These are phyloP conservation scores for Podabrus alpinus DNA, from an alignment of 2,888 invertebrate genomes.

Conservation along the genomic window DNA sequence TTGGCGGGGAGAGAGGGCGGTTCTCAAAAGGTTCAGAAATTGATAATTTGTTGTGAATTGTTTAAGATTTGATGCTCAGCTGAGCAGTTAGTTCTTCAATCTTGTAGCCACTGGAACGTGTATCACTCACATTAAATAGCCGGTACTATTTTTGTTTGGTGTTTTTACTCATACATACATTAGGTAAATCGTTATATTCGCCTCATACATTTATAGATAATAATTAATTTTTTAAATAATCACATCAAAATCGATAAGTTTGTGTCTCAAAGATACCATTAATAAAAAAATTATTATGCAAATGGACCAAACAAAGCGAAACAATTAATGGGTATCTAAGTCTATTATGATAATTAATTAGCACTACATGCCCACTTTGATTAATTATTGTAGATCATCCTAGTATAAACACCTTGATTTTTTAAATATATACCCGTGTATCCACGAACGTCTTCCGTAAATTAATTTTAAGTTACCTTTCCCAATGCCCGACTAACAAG, in stretches of 20 bases:
- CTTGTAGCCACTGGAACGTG: not conserved
- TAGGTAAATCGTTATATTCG: not conserved
- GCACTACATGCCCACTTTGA: conserved; percentile 27
- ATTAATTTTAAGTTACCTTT: conserved; percentile 36
- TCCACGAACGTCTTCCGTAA: conserved; percentile 28
- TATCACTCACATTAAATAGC: not conserved
- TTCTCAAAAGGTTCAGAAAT: conserved; percentile 48
- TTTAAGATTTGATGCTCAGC: conserved; percentile 55
- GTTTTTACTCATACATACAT: not conserved
- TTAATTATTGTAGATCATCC: conserved; percentile 37
- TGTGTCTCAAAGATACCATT: not conserved
- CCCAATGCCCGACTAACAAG: conserved; percentile 35
- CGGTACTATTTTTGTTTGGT: not conserved
- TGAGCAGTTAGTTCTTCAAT: conserved; percentile 35
- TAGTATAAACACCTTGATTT: conserved; percentile 36
- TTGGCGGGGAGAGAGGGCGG: conserved; percentile 49
- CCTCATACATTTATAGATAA: not conserved
- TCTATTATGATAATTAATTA: conserved; percentile 11
- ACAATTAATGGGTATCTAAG: conserved; percentile 7
- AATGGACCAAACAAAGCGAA: not conserved
- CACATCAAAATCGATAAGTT: not conserved
- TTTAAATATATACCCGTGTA: conserved; percentile 22
- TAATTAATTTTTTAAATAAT: not conserved
- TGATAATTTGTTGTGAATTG: conserved; percentile 58
- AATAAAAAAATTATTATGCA: not conserved